phyloP scores from a whole-genome alignment of 2,797 vertebrate species.

The Prunella strophiata region DNA sequence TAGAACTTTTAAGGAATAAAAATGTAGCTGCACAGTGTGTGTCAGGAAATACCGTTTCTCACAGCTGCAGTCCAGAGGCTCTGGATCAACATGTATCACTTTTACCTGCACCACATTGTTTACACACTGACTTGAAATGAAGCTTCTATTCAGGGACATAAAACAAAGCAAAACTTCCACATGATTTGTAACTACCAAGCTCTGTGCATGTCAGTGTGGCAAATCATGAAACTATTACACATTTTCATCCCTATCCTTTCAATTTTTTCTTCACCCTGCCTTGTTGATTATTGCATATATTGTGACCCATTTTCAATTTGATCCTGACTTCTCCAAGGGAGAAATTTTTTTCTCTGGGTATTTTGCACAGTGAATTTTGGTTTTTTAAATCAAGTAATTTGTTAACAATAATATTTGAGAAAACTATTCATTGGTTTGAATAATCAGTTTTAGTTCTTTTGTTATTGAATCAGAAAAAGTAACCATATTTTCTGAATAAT shows the following conservation, averaged over 20 bases:
- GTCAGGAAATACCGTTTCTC: neutral
- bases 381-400: neutral
- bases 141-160: neutral
- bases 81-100: neutral
- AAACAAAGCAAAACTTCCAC: neutral
- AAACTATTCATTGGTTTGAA: neutral
- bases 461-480: neutral
- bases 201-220: neutral
- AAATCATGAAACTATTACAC: neutral
- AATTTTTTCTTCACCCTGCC: neutral
- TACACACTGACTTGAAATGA: neutral
- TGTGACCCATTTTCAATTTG: neutral
- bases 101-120: neutral
- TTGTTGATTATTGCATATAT: neutral
- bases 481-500: neutral
- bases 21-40: neutral
- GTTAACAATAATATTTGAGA: neutral
- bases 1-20: neutral
- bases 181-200: neutral
- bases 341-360: neutral
- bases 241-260: neutral
- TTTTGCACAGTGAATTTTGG: neutral
- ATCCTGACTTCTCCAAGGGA: neutral
- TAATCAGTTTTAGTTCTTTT: neutral
- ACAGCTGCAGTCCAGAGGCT: neutral